Evolutionary conservation across 2,888 invertebrate species (phyloP).

Genomic region (Agrotis clavis): DNA sequence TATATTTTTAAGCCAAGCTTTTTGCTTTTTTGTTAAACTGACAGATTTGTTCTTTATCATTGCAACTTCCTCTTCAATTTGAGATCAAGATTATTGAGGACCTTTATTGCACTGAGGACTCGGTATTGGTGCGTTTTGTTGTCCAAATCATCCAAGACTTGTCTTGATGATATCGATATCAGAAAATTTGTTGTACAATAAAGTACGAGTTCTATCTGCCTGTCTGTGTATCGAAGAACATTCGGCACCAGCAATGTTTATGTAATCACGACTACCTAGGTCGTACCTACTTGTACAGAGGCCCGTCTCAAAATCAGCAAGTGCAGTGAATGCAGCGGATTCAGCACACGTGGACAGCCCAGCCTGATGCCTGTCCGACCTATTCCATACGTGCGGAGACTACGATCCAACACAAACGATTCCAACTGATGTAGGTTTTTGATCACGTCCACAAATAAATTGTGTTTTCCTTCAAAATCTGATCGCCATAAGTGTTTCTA

Average conservation of each 20-base stretch:
- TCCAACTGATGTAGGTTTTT: slow-evolving; percentile 69
- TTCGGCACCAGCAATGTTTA: neutral
- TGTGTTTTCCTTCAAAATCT: slow-evolving; percentile 72
- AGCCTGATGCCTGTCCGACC: slow-evolving; percentile 75
- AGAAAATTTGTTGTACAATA: no score
- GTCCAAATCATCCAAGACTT: no score
- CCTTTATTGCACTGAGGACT: no score
- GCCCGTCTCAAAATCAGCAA: slow-evolving; percentile 66
- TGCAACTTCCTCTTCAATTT: no score
- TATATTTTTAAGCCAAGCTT: no score
- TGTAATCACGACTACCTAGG: slow-evolving; percentile 5
- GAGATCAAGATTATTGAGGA: neutral
- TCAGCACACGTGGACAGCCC: slow-evolving; percentile 73
- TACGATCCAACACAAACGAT: slow-evolving; percentile 67
- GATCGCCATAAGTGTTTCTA: slow-evolving; percentile 68
- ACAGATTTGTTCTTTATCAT: no score
- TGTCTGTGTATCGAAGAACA: no score
- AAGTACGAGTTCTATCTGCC: no score
- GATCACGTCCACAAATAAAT: slow-evolving; percentile 77
- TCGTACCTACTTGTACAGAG: neutral
- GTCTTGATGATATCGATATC: no score
- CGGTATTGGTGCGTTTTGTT: no score
- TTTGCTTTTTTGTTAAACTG: no score
- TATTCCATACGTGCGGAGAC: slow-evolving; percentile 78
- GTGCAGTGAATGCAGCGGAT: slow-evolving; percentile 72